Evolutionary conservation across 2,888 invertebrate genomes (phyloP), one percentile per base, ranked within the genome.

Genomic region (Heliconius ismenius): DNA sequence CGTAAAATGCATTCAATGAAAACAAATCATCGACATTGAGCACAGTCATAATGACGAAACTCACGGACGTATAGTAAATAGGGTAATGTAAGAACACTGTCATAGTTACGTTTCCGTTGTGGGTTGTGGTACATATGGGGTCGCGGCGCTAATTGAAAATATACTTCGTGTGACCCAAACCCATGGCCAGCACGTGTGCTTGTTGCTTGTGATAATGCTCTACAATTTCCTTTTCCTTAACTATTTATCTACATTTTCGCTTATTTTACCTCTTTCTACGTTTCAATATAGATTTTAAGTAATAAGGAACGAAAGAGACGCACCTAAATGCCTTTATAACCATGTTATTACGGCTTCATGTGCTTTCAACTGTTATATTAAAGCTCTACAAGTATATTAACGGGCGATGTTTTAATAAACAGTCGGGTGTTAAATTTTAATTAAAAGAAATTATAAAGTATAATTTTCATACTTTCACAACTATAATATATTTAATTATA

Each of bases 1-100:
- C 90, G 92, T 93, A 92, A 92, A 93, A 91, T 92, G 90, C 91
- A 91, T 92, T 92, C 91, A 92, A 92, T 93, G 91, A 93, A 93
- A 92, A 92, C 91, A 91, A 91, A 90, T 90, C 89, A 88, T 89
- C 87, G 83, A 88, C 84, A 86, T 85, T 84, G 82, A 82, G 75
- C 79, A 79, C 83, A 83, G 81, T 83, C 82, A 81, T 79, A 83
- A 84, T 82, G 81, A 82, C 78, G 73, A 79, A 82, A 80, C 79
- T 81, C 81, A 81, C 80, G 82, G 81, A 83, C 81, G 81, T 64
- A 74, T 84, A 83, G 81, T 84, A 83, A 83, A 77, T 78, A 80
- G 77, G 49, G 79, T 76, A 79, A 73, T 80, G 78, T 81, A 81
- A 78, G 78, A 81, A 83, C 84, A 86, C 81, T 82, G 80, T 77